phyloP scores from a whole-genome alignment of 2,888 invertebrate genomes.

The Globia sparganii region DNA sequence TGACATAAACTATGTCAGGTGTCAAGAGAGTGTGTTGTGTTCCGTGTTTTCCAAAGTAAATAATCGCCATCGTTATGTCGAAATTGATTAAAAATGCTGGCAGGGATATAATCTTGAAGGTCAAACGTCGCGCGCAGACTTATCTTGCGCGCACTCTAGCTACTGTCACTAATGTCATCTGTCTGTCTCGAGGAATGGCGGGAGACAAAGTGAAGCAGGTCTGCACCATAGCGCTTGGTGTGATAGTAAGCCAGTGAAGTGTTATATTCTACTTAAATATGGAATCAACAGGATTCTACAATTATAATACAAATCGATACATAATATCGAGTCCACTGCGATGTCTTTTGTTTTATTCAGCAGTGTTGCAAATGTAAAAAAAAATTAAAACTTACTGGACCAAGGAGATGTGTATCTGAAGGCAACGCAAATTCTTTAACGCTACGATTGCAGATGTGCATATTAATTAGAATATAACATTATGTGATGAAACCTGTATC shows the following conservation, averaged over 20 bases:
- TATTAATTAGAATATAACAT: conserved; percentile 53
- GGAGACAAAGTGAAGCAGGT: neutral
- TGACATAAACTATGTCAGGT: too few relatives aligned
- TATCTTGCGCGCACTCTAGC: neutral
- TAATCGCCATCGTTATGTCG: neutral
- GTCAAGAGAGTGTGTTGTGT: too few relatives aligned
- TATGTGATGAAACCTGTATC: conserved; percentile 49
- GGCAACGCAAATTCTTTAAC: conserved; percentile 63
- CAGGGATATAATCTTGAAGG: neutral
- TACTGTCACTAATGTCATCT: neutral
- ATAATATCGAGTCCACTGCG: neutral
- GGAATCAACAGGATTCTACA: neutral
- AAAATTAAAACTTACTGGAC: conserved; percentile 58
- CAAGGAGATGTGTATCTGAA: conserved; percentile 62
- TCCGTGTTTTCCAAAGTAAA: neutral
- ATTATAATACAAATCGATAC: neutral
- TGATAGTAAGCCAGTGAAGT: neutral
- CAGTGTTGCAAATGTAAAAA: conserved; percentile 24
- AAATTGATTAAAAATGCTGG: neutral
- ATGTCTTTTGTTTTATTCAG: neutral
- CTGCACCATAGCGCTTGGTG: neutral
- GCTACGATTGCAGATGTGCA: conserved; percentile 58
- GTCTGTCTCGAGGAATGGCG: neutral
- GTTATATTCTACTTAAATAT: neutral
- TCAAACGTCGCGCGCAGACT: neutral